Evolutionary conservation across 2,888 invertebrate genomes (phyloP).

Genomic region (Trachelus troglodyta): DNA sequence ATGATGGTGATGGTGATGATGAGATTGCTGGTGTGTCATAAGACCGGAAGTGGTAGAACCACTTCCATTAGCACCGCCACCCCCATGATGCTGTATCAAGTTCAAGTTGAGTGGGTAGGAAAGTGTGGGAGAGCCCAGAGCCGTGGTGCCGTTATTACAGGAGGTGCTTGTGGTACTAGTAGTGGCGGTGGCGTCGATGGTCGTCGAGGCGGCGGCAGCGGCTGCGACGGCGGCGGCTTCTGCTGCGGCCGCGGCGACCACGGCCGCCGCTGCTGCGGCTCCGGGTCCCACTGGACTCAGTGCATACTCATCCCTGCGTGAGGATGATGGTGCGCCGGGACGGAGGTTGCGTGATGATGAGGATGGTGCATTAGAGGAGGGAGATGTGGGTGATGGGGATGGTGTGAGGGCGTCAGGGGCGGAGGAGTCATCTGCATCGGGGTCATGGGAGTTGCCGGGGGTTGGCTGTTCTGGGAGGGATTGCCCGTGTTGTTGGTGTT

Average conservation of each 20-base stretch:
- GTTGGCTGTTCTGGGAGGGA: slow-evolving; percentile 62
- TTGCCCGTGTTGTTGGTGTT: slow-evolving; percentile 36
- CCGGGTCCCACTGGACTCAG: slow-evolving; percentile 83
- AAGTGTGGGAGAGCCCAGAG: slow-evolving; percentile 64
- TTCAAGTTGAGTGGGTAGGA: slow-evolving; percentile 64
- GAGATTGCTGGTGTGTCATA: slow-evolving; percentile 30
- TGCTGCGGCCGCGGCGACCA: slow-evolving; percentile 61
- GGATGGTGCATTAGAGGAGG: slow-evolving; percentile 71
- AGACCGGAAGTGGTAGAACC: not conserved
- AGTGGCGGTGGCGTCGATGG: slow-evolving; percentile 8
- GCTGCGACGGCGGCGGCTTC: slow-evolving; percentile 21
- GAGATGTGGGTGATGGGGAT: slow-evolving; percentile 73
- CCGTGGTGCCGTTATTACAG: slow-evolving; percentile 51
- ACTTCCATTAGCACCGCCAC: slow-evolving; percentile 1
- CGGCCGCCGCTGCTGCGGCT: slow-evolving; percentile 63
- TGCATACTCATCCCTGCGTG: slow-evolving; percentile 72
- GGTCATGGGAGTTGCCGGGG: slow-evolving; percentile 68
- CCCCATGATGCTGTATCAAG: slow-evolving; percentile 53
- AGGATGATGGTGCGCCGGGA: slow-evolving; percentile 61
- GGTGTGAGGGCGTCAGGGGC: slow-evolving; percentile 71
- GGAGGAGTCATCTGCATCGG: slow-evolving; percentile 67
- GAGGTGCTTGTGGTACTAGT: not conserved
- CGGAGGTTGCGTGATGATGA: slow-evolving; percentile 65
- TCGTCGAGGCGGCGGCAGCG: slow-evolving; percentile 11
- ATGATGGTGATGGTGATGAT: slow-evolving; percentile 36